These are phyloP conservation scores for Dryobota labecula DNA, from an alignment of 2,888 invertebrate species.

Conservation along the genomic window DNA sequence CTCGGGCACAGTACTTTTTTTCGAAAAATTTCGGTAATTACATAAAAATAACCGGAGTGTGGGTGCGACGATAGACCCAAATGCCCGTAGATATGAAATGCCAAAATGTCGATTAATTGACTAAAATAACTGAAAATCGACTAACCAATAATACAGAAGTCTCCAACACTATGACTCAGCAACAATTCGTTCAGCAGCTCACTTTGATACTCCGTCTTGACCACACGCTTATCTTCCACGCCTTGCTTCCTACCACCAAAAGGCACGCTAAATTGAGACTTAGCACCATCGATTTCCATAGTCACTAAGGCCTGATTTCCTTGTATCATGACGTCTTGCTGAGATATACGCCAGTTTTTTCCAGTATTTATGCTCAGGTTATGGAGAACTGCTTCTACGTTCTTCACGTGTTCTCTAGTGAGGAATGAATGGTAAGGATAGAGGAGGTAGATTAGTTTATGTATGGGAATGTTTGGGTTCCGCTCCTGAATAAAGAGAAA, in stretches of 20 bases:
- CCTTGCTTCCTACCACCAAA: constrained; percentile 78
- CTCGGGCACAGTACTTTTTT: too few species aligned
- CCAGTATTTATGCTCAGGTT: constrained; percentile 89
- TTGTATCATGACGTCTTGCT: constrained; percentile 75
- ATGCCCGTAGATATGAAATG: not conserved
- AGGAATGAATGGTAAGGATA: constrained; percentile 96
- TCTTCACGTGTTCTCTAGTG: constrained; percentile 93
- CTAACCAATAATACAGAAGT: constrained; percentile 95
- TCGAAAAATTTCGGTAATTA: not conserved
- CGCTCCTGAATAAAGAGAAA: constrained; percentile 90
- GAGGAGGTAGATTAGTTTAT: constrained; percentile 93
- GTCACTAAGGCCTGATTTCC: constrained; percentile 81
- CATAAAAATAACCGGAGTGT: not conserved
- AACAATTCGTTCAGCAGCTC: constrained; percentile 94
- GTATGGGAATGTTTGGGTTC: constrained; percentile 92
- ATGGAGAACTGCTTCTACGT: constrained; percentile 93
- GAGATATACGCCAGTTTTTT: constrained; percentile 70
- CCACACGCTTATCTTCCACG: constrained; percentile 75
- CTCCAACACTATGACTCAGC: constrained; percentile 94
- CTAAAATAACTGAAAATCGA: constrained; percentile 36
- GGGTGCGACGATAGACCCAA: not conserved
- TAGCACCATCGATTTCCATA: constrained; percentile 82
- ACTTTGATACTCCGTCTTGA: constrained; percentile 95
- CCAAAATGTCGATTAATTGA: not conserved
- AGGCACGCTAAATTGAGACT: constrained; percentile 83